Evolutionary conservation across 2,797 vertebrate species (phyloP), one percentile per base, ranked within the genome.

Genomic region (Rhinoraja longicauda): DNA sequence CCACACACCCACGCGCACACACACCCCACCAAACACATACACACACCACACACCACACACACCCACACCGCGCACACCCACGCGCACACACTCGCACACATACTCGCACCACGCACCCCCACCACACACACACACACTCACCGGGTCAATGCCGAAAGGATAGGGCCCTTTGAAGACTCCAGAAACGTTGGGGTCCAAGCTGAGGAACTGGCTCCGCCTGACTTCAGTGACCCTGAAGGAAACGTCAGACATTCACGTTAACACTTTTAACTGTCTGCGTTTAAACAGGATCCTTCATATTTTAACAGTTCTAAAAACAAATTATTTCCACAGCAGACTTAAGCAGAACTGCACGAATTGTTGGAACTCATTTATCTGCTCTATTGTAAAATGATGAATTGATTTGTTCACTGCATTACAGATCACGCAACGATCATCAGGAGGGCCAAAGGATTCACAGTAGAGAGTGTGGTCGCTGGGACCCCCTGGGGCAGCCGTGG

Each of bases 81-180:
- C 39, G 39, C 39, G 1, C 39, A 1, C 45, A 45, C 45, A 45
- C 45, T 3, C 45, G 2, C 45, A 0, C 45, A 45, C 21, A 75
- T 19, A 73, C 21, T 24, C 70, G 2, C 32, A 19, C 70, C 72
- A 24, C 70, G 2, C 32, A 19, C 70, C 72, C 72, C 26, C 21
- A 29, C 8, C 1, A n/a, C 3, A n/a, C n/a, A n/a, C n/a, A n/a
- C n/a, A n/a, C n/a, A n/a, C 93, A 97, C 98, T 97, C 93, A 99
- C 99, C 0, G 99, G 99, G 93, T 99, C 99, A 29, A 99, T 99
- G 93, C 99, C 99, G 17, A 99, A 95, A 67, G 98, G 99, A 93
- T 99, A 99, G 0, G 96, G 97, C 88, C 98, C 98, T 0, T 0
- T 97, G 95, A 98, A 98, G 79, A 99, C 99, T 59, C 98, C 98